A percentile compares a stretch with the other conserved stretches of the same genome.
These are phyloP conservation scores for Malurus leucopterus DNA, from an alignment of 2,797 vertebrate species.

Conservation along the genomic window DNA sequence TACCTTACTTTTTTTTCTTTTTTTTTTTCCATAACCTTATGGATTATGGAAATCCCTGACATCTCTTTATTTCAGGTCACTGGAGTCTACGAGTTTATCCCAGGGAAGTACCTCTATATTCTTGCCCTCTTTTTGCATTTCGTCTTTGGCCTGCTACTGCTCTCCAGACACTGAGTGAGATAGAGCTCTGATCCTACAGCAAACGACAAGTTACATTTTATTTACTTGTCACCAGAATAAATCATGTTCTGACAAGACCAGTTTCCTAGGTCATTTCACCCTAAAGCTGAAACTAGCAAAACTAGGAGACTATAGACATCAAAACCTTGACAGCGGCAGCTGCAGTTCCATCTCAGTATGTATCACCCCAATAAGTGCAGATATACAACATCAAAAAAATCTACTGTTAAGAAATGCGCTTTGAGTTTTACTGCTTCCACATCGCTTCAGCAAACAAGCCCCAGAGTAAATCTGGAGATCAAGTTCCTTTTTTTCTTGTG, in stretches of 20 bases:
- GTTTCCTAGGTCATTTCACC: background rate
- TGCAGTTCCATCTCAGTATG: background rate
- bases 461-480: background rate
- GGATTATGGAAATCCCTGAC: background rate
- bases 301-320: background rate
- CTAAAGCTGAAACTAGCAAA: background rate
- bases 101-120: background rate
- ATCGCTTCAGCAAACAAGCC: background rate
- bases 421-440: background rate
- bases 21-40: background rate
- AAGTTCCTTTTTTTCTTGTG: background rate
- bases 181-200: background rate
- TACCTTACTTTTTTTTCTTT: background rate
- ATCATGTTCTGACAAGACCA: background rate
- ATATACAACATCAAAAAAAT: background rate
- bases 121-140: background rate
- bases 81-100: background rate
- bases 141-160: background rate
- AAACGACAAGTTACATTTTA: background rate
- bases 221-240: background rate
- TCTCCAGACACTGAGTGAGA: background rate
- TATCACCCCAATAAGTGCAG: fast-evolving
- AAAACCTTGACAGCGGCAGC: background rate
- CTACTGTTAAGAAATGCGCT: background rate
- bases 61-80: background rate